phyloP scores from a whole-genome alignment of 2,113 vertebrate species.

The Anoplopoma fimbria region DNA sequence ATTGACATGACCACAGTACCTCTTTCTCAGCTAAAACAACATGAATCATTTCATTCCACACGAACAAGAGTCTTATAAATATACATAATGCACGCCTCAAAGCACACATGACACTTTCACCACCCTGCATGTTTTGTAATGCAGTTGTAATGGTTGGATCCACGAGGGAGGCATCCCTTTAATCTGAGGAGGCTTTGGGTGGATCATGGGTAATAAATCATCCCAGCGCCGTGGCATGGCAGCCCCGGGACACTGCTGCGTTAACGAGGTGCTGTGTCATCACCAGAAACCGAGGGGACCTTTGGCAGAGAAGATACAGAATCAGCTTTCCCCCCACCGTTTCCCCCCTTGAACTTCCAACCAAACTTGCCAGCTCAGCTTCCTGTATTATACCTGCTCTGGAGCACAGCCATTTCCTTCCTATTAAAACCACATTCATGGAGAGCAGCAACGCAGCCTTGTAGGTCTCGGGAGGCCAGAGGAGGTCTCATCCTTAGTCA shows the following conservation, averaged over 20 bases:
- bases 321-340: conserved; percentile 63
- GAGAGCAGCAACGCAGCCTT: conserved; percentile 19
- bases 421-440: conserved; percentile 60
- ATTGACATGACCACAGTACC: neutral
- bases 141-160: conserved; percentile 59
- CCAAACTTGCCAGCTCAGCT: neutral
- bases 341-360: conserved; percentile 60
- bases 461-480: conserved; percentile 42
- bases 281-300: conserved; percentile 62
- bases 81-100: conserved; percentile 37
- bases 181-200: conserved; percentile 59
- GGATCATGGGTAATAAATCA: conserved; percentile 78
- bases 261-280: conserved; percentile 79
- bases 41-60: conserved; percentile 23
- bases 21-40: conserved; percentile 10
- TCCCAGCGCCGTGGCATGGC: conserved; percentile 39
- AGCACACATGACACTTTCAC: conserved; percentile 33
- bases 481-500: conserved; percentile 62
- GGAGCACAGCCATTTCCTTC: conserved; percentile 47
- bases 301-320: conserved; percentile 68
- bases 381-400: conserved; percentile 11
- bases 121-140: conserved; percentile 33
- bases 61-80: conserved; percentile 46
- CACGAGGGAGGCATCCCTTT: conserved; percentile 50
- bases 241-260: conserved; percentile 41